A percentile compares a stretch with the other conserved stretches of the same genome.
Evolutionary conservation across 2,113 vertebrate species (phyloP).

Genomic region (Axis porcinus): DNA sequence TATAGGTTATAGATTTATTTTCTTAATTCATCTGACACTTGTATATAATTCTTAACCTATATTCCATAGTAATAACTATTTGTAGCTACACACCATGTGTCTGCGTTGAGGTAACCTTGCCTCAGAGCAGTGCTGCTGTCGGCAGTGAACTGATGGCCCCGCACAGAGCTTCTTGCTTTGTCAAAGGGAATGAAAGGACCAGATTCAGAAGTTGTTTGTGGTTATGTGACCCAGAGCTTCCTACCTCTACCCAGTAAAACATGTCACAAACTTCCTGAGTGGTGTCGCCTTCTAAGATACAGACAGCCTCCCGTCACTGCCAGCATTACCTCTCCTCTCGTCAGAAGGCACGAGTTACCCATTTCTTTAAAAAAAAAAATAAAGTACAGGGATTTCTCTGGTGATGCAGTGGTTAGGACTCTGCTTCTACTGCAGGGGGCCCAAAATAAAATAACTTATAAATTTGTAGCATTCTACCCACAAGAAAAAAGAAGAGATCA

Average conservation of each 20-base stretch:
- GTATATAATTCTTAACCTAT: not conserved
- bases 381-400: not conserved
- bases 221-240: not conserved
- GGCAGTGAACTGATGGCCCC: not conserved
- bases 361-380: not conserved
- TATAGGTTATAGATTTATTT: not conserved
- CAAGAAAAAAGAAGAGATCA: not conserved
- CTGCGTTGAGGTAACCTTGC: not conserved
- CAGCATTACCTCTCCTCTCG: not conserved
- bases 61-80: not conserved
- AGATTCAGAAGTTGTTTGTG: not conserved
- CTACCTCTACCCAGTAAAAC: not conserved
- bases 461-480: not conserved
- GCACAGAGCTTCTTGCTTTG: not conserved
- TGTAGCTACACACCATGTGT: not conserved
- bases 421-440: not conserved
- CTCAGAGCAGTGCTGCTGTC: not conserved
- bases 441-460: not conserved
- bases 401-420: not conserved
- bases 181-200: not conserved
- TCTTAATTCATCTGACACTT: not conserved
- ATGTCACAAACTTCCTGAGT: not conserved
- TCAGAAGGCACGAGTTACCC: not conserved
- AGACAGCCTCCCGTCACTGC: not conserved
- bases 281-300: not conserved